Evolutionary conservation across 2,113 vertebrate genomes (phyloP).

Genomic region (Octodon degus): DNA sequence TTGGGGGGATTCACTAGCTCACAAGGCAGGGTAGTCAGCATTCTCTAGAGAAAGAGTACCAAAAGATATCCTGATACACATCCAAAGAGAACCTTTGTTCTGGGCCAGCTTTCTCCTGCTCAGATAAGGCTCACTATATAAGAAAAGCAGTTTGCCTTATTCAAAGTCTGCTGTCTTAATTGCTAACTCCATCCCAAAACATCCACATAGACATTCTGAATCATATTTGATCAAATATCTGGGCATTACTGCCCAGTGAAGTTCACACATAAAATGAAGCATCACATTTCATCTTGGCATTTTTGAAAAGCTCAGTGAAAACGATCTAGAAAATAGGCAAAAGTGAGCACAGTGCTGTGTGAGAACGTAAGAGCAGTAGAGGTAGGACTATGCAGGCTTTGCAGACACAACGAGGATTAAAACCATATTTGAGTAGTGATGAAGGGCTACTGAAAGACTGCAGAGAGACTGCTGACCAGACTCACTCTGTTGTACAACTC

Average conservation of each 20-base stretch:
- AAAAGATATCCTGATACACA: not conserved
- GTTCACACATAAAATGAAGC: not conserved
- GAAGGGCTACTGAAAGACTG: not conserved
- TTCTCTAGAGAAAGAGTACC: not conserved
- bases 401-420: too few species aligned
- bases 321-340: not conserved
- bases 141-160: not conserved
- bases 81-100: not conserved
- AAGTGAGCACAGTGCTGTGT: not conserved
- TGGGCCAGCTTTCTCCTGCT: not conserved
- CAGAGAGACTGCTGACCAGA: not conserved
- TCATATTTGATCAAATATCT: not conserved
- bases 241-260: not conserved
- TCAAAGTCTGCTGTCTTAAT: not conserved
- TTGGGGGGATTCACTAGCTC: not conserved
- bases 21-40: not conserved
- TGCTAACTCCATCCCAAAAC: not conserved
- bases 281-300: not conserved
- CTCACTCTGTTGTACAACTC: not conserved
- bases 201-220: not conserved
- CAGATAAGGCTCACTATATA: not conserved
- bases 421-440: not conserved
- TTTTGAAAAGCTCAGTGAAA: not conserved
- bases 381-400: not conserved
- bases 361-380: not conserved